Conservation (phyloP, 2,888 invertebrate genomes). For the Pandemis corylana region DNA sequence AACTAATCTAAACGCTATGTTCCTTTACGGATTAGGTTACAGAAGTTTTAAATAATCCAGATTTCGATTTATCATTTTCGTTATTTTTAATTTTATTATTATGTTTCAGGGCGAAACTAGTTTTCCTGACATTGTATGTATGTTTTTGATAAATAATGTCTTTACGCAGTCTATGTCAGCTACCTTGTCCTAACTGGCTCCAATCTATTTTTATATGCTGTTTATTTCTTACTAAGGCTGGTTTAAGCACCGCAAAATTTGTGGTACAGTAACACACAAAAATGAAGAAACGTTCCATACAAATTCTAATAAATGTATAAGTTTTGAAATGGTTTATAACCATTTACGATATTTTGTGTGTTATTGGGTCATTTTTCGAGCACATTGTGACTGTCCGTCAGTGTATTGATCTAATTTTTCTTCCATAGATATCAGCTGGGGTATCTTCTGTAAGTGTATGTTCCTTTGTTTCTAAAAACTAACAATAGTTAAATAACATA, state of each 20-base stretch:
- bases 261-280: conserved; percentile 11
- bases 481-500: background rate
- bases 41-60: no score
- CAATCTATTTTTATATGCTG: conserved; percentile 14
- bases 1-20: no score
- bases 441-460: conserved; percentile 54
- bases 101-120: conserved; percentile 61
- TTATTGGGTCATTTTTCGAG: conserved; percentile 11
- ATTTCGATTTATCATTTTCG: no score
- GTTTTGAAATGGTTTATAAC: background rate
- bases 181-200: conserved; percentile 42
- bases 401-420: conserved; percentile 47
- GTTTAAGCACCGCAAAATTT: conserved; percentile 16
- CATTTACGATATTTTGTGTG: conserved; percentile 21
- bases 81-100: conserved; percentile 30
- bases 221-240: background rate
- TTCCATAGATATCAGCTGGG: conserved; percentile 52
- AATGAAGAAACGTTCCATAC: background rate
- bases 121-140: conserved; percentile 68
- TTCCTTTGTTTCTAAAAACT: conserved; percentile 8
- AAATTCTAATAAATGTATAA: no score
- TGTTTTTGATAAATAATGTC: conserved; percentile 48
- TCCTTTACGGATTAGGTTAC: no score
- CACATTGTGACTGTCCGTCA: background rate
- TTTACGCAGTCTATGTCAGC: conserved; percentile 53